These are phyloP conservation scores for Pristionchus arcanus DNA, from an alignment of 2,888 invertebrate genomes.

Conservation along the genomic window DNA sequence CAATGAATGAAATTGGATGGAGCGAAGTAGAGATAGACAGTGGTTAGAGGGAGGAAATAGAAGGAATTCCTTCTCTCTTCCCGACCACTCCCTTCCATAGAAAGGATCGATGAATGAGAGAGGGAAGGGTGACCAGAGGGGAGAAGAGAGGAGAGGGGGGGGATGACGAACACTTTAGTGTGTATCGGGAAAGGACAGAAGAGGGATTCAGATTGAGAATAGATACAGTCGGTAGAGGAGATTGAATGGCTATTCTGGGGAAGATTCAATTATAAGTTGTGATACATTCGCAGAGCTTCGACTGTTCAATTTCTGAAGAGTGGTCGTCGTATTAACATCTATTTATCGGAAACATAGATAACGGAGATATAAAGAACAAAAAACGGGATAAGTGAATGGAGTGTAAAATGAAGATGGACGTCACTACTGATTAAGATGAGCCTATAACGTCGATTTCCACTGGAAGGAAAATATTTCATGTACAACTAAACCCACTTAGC, in stretches of 20 bases:
- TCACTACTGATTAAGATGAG: neutral
- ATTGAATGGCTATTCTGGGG: neutral
- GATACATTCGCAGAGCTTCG: neutral
- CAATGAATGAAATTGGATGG: constrained; percentile 9
- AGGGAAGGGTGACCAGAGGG: neutral
- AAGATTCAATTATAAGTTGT: neutral
- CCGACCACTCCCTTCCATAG: constrained; percentile 42
- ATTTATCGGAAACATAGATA: neutral
- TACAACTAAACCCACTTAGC: constrained; percentile 9
- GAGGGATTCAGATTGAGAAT: neutral
- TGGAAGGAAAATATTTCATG: neutral
- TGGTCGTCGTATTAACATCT: neutral
- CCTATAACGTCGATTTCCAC: neutral
- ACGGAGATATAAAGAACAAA: neutral
- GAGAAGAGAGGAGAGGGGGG: neutral
- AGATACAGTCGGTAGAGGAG: neutral
- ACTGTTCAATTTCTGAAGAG: neutral
- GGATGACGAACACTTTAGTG: neutral
- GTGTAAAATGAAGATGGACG: neutral
- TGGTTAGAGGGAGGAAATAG: neutral
- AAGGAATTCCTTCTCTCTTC: constrained; percentile 10
- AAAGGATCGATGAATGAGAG: constrained; percentile 8
- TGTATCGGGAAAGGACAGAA: neutral
- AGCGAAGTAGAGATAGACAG: neutral
- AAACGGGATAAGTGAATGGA: constrained; percentile 2